phyloP scores from a whole-genome alignment of 2,888 invertebrate species.

The Eupithecia pulchellata region DNA sequence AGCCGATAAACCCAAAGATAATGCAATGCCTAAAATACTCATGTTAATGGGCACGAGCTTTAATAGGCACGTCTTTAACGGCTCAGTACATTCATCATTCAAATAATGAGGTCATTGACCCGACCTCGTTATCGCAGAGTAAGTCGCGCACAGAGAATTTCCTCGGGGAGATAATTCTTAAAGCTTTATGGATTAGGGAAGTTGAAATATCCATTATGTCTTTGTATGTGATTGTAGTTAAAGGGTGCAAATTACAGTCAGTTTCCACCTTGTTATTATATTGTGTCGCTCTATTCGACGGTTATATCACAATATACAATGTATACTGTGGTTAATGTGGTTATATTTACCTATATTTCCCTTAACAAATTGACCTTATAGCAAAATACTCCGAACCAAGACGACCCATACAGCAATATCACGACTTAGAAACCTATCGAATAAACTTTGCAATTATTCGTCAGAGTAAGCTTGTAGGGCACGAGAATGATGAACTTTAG shows the following conservation, averaged over 20 bases:
- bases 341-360: no score
- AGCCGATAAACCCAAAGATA: constrained; percentile 48
- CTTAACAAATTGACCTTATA: no score
- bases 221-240: neutral
- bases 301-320: no score
- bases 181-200: neutral
- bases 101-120: constrained; percentile 74
- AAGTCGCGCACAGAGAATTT: neutral
- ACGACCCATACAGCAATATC: no score
- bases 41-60: constrained; percentile 57
- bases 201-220: no score
- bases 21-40: constrained; percentile 63
- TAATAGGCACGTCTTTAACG: constrained; percentile 76
- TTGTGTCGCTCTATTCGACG: no score
- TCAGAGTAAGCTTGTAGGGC: no score
- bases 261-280: neutral
- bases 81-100: constrained; percentile 74
- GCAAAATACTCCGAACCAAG: no score
- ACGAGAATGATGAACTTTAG: neutral
- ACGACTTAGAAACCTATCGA: no score
- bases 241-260: neutral
- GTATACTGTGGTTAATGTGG: no score
- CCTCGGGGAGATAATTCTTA: neutral
- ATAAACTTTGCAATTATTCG: no score
- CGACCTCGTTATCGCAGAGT: constrained; percentile 33